phyloP scores from a whole-genome alignment of 2,888 invertebrate genomes.

The Pristionchus maxplancki region DNA sequence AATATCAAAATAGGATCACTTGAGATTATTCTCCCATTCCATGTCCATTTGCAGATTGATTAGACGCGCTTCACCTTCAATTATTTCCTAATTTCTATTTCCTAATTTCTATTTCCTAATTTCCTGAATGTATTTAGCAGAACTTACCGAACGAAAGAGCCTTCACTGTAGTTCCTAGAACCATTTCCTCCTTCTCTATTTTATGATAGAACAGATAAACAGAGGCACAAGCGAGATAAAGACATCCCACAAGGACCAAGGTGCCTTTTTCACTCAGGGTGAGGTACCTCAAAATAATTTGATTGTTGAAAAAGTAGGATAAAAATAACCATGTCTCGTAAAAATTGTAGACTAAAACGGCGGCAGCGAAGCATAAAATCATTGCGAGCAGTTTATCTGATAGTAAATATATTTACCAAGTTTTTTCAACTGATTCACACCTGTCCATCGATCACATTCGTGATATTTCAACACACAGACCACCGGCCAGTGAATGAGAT shows the following conservation, averaged over 20 bases:
- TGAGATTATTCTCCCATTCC: conserved; percentile 31
- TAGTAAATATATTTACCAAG: background rate
- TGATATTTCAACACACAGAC: background rate
- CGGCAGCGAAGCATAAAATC: background rate
- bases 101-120: too few species aligned
- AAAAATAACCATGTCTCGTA: conserved; percentile 16
- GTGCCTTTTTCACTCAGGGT: background rate
- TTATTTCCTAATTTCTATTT: too few species aligned
- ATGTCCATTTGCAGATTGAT: conserved; percentile 7
- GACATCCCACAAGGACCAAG: background rate
- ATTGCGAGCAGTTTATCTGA: background rate
- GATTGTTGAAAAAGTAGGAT: background rate
- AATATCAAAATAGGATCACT: background rate
- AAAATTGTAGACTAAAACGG: conserved; percentile 5
- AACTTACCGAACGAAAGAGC: background rate
- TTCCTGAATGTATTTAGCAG: background rate
- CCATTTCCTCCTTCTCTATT: background rate
- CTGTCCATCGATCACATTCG: background rate
- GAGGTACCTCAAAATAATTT: background rate
- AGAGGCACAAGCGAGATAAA: background rate
- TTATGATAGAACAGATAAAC: background rate
- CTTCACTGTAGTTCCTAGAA: background rate
- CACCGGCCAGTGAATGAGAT: conserved; percentile 45
- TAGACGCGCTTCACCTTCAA: background rate
- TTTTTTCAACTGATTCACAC: background rate